These are phyloP conservation scores for Prietella phreatophila DNA, from an alignment of 2,113 vertebrate genomes.

Conservation along the genomic window DNA sequence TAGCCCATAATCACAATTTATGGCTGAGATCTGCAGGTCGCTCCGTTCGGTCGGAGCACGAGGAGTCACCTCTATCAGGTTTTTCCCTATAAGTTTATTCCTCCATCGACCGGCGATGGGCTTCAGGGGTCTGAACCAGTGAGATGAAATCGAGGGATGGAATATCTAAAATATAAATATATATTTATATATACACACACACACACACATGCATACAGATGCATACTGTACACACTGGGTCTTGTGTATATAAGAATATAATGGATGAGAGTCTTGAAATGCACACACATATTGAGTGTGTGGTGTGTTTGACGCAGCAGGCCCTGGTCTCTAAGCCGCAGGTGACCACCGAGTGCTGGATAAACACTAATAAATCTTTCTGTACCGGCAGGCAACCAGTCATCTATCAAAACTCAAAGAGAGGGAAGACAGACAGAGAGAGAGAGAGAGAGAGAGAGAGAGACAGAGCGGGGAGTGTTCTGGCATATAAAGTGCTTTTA, in stretches of 20 bases:
- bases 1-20: conserved; percentile 48
- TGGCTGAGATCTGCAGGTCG: conserved; percentile 14
- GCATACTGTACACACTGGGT: conserved; percentile 8
- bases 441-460: conserved; percentile 19
- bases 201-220: background rate
- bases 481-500: conserved; percentile 26
- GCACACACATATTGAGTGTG: conserved; percentile 18
- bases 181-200: background rate
- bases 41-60: conserved; percentile 3
- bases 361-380: conserved; percentile 66
- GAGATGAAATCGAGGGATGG: conserved; percentile 27
- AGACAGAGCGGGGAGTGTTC: conserved; percentile 28
- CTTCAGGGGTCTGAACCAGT: background rate
- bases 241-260: conserved; percentile 37
- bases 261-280: conserved; percentile 25
- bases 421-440: conserved; percentile 37
- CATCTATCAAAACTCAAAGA: conserved; percentile 54
- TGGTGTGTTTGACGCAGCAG: conserved; percentile 35
- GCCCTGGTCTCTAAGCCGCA: conserved; percentile 56
- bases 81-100: conserved; percentile 39
- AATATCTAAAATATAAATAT: too few species aligned
- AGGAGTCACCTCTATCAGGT: conserved; percentile 43
- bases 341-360: conserved; percentile 61
- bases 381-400: conserved; percentile 61
- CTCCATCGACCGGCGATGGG: conserved; percentile 11